Evolutionary conservation across 2,797 vertebrate genomes (phyloP), one percentile per base, ranked within the genome.

Genomic region (Pachyuromys duprasi): DNA sequence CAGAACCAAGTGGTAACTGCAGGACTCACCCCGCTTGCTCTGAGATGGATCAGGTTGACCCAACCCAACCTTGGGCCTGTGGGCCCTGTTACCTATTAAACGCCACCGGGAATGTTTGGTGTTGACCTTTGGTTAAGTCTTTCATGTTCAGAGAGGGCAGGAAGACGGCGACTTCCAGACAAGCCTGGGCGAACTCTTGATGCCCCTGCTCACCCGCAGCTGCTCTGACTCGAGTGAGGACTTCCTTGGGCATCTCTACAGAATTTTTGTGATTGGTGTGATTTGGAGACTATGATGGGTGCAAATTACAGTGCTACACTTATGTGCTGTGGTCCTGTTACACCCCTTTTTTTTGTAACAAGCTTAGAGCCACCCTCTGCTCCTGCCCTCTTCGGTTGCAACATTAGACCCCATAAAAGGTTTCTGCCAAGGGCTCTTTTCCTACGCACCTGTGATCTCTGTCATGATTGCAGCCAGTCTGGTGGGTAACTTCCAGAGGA

Each of bases 1-100:
- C 96, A 83, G 96, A 96, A 98, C 95, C 97, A 92, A 92, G 87
- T 60, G 79, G 39, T 55, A 97, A 96, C 97, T 97, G 97, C 97
- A 97, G 96, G 96, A 96, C 96, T 84, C 96, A 76, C 72, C 55
- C 91, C 31, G 74, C 93, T 97, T 94, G 97, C 96, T 53, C 28
- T 3, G 78, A 60, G 53, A 42, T 13, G 33, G 53, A 42, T 60
- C 63, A 7, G 26, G 42, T 3, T 5, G 11, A 45, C 57, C 11
- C 39, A 63, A 31, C n/a, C 20, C 57, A 3, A 11, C 8, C 36
- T 72, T 57, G 13, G n/a, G 57, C 14, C 28, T 4, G 3, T 36
- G 17, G 53, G 9, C n/a, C 53, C 49, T 57, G n/a, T 24, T 42
- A 60, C 33, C 53, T 45, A 49, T 4, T 81, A 69, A 57, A 39